Base-by-base conservation (phyloP, 2,797 vertebrate genomes). In the Schizopygopsis pylzovi region DNA sequence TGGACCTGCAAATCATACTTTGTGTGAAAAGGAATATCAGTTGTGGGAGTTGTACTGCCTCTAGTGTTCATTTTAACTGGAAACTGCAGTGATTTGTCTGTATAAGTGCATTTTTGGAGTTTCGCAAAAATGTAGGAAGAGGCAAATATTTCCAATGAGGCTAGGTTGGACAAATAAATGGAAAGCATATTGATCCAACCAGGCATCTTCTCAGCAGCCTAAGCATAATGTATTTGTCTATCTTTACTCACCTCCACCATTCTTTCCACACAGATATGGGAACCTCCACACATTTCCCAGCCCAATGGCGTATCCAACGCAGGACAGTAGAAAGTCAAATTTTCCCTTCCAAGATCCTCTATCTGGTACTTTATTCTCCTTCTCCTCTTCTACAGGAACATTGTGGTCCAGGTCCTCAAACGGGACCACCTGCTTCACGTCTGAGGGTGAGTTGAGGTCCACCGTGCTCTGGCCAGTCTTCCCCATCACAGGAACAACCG, bases 251-350 rank as follows among this genome's bases (percentile, higher is more conserved):
- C 97, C 97, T 94, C 97, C 97, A 85, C 97, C 97, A 0, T 98
- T 98, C 91, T 98, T 98, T 88, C 97, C 97, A 4, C 97, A 98
- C 85, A 98, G 95, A 87, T 98, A 98, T 0, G 97, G 97, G 88
- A 98, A 98, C 87, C 97, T 95, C 97, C 97, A 98, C 70, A 98
- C 97, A 0, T 98, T 98, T 83, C 97, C 97, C 59, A 98, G 92
- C 4, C 97, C 97, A 0, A 97, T 98, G 76, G 97, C 97, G 0
- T 98, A 98, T 54, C 97, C 97, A 67, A 98, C 94, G 1, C 97
- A 98, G 7, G 97, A 98, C 85, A 98, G 92, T 87, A 98, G 90
- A 91, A 98, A 98, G 89, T 98, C 97, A 89, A 98, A 98, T 88
- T 92, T 97, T n/a, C 97, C 97, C 90, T 98, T 98, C 97, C 97